These are phyloP conservation scores for Colossoma macropomum DNA, from an alignment of 2,113 vertebrate species.

Conservation along the genomic window DNA sequence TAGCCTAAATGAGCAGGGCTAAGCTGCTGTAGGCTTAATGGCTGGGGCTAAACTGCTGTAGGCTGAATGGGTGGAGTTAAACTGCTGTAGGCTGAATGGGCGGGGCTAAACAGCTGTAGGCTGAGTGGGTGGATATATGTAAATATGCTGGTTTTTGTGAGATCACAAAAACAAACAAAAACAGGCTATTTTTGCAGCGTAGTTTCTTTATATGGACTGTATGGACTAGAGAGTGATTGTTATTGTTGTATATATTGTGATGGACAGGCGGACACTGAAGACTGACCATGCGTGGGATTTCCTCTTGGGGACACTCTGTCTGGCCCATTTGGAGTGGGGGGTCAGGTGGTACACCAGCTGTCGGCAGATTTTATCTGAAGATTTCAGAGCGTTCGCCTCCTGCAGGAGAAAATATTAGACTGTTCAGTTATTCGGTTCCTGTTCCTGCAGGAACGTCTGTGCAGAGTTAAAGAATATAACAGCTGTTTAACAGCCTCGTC, in stretches of 20 bases:
- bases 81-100: too few relatives aligned
- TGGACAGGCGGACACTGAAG: conserved; percentile 16
- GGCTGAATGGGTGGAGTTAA: too few relatives aligned
- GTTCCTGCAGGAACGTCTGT: background rate
- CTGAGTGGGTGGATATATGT: too few relatives aligned
- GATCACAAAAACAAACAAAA: too few relatives aligned
- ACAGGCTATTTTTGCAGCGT: too few relatives aligned
- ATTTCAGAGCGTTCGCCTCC: conserved; percentile 84
- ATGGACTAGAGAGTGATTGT: background rate
- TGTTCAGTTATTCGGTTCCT: background rate
- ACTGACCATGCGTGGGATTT: conserved; percentile 86
- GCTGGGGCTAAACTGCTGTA: too few relatives aligned
- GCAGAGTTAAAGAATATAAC: background rate
- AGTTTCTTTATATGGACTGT: too few relatives aligned
- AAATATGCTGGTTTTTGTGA: too few relatives aligned
- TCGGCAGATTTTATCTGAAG: conserved; percentile 87
- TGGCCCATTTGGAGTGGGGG: conserved; percentile 85
- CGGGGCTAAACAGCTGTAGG: too few relatives aligned
- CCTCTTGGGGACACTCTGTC: conserved; percentile 77
- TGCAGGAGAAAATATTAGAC: conserved; percentile 57
- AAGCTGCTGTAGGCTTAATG: too few relatives aligned
- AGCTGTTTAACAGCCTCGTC: background rate
- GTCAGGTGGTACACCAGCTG: conserved; percentile 91
- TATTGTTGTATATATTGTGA: conserved; percentile 1
- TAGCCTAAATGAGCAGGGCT: too few relatives aligned